These are phyloP conservation scores for Heterodera schachtii DNA, from an alignment of 1,140 invertebrate genomes.

Conservation along the genomic window DNA sequence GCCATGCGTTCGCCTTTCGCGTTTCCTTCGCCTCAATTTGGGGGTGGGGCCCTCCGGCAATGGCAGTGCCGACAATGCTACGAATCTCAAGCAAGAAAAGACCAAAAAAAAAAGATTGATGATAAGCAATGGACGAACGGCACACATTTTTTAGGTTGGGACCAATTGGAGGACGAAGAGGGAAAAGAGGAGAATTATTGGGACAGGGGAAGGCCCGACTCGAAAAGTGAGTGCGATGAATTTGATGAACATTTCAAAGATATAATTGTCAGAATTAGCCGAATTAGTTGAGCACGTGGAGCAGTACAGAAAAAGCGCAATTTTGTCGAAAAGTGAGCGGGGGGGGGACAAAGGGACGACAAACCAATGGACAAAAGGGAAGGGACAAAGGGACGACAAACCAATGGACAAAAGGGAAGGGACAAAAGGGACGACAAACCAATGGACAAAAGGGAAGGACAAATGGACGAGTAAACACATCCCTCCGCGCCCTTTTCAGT, in stretches of 20 bases:
- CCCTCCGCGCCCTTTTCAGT: not conserved
- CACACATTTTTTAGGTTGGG: constrained; percentile 35
- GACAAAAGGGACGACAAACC: too few relatives aligned
- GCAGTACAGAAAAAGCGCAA: constrained; percentile 69
- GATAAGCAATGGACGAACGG: not conserved
- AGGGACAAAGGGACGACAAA: too few relatives aligned
- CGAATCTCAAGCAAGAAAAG: constrained; percentile 36
- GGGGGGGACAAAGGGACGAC: too few relatives aligned
- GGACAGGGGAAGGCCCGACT: constrained; percentile 9
- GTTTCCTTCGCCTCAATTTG: constrained; percentile 39
- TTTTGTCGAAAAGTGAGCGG: constrained; percentile 66
- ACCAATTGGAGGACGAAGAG: constrained; percentile 26
- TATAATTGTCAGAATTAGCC: constrained; percentile 68
- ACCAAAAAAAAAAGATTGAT: not conserved
- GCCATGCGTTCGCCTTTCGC: constrained; percentile 40
- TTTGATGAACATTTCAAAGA: not conserved
- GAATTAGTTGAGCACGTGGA: constrained; percentile 85
- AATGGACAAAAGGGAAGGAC: too few relatives aligned
- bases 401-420: too few relatives aligned
- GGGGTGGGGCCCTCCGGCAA: constrained; percentile 33
- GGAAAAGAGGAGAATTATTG: not conserved
- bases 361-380: too few relatives aligned
- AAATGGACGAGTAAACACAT: too few relatives aligned
- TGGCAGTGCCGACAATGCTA: constrained; percentile 26
- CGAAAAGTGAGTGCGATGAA: constrained; percentile 5